Conservation (phyloP, 2,888 invertebrate genomes). For the Brassicogethes aeneus region DNA sequence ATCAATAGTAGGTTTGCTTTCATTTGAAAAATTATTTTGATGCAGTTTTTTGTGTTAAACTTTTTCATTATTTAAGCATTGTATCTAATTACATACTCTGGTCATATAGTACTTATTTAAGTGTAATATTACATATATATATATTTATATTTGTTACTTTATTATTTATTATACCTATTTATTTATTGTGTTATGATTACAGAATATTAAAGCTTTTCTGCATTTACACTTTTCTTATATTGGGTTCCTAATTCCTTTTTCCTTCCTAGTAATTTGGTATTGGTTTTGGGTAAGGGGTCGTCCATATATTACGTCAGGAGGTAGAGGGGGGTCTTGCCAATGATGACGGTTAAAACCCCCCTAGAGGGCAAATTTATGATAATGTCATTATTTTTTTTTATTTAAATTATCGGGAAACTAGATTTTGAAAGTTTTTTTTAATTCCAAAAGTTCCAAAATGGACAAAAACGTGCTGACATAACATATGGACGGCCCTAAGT, state of each 20-base stretch:
- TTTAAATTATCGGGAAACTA: too few relatives aligned
- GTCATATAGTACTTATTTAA: constrained; percentile 19
- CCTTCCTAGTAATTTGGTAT: constrained; percentile 11
- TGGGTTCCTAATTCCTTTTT: constrained; percentile 18
- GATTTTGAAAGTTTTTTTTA: too few relatives aligned
- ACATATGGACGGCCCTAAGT: too few relatives aligned
- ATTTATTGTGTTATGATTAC: constrained; percentile 34
- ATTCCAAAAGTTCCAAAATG: too few relatives aligned
- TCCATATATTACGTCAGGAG: too few relatives aligned
- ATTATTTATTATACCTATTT: constrained; percentile 23
- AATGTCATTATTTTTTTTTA: too few relatives aligned
- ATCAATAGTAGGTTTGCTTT: constrained; percentile 3
- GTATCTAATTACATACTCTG: constrained; percentile 19
- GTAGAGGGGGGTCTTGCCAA: too few relatives aligned
- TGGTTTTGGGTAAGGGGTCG: constrained; percentile 13
- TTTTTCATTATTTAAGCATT: constrained; percentile 5
- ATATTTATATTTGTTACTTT: constrained; percentile 26
- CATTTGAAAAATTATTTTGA: neutral
- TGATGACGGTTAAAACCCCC: too few relatives aligned
- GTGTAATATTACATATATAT: constrained; percentile 15
- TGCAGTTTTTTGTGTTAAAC: neutral
- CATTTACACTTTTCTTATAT: constrained; percentile 22
- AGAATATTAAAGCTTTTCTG: constrained; percentile 34
- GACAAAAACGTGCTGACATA: too few relatives aligned
- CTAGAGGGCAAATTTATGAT: too few relatives aligned